These are phyloP conservation scores for Aethes cnicana DNA, from an alignment of 2,888 invertebrate species.

Conservation along the genomic window DNA sequence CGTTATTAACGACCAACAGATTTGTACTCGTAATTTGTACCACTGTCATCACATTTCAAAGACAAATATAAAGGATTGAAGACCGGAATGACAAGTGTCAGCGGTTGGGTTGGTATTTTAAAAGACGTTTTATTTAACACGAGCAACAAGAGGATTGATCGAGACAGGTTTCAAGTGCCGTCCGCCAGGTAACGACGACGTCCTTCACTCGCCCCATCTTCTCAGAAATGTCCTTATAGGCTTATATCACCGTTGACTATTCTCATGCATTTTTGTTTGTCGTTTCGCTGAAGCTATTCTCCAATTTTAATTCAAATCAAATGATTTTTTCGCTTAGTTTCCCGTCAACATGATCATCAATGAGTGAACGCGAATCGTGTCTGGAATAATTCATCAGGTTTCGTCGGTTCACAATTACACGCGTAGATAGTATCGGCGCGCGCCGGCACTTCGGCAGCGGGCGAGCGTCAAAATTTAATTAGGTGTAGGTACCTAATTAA, in stretches of 20 bases:
- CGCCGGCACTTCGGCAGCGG: conserved; percentile 47
- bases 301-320: too few relatives aligned
- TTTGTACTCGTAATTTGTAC: conserved; percentile 82
- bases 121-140: conserved; percentile 80
- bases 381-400: conserved; percentile 51
- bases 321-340: conserved; percentile 47
- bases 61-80: conserved; percentile 82
- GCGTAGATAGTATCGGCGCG: conserved; percentile 58
- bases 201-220: conserved; percentile 69
- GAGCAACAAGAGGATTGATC: conserved; percentile 81
- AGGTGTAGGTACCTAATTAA: too few relatives aligned
- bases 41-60: conserved; percentile 83
- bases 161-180: conserved; percentile 81
- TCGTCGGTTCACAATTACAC: conserved; percentile 54
- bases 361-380: conserved; percentile 42
- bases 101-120: conserved; percentile 77
- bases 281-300: too few relatives aligned
- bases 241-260: conserved; percentile 25
- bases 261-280: conserved; percentile 20
- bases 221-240: conserved; percentile 72
- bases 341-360: conserved; percentile 40
- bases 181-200: conserved; percentile 66
- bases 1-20: conserved; percentile 78
- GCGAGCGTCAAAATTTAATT: conserved; percentile 68
- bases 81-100: conserved; percentile 80